Evolutionary conservation across 2,113 vertebrate genomes (phyloP).

Genomic region (Laticauda laticaudata): DNA sequence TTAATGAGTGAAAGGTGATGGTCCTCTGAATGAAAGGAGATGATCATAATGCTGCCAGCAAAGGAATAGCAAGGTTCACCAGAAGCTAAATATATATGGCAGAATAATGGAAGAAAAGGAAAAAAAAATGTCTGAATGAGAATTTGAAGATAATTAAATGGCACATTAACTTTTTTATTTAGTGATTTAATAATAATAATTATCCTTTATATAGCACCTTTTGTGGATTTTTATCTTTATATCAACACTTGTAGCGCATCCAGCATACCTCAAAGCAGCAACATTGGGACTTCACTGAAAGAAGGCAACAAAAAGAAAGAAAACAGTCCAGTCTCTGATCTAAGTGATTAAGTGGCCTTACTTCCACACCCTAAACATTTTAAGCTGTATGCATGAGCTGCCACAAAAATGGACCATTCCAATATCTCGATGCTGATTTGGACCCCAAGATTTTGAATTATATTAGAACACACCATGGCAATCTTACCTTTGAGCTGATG

Average conservation of each 20-base stretch:
- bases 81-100: neutral
- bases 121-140: neutral
- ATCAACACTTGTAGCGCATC: neutral
- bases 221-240: neutral
- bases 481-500: no score
- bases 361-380: no score
- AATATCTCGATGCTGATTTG: no score
- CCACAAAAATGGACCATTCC: no score
- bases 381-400: no score
- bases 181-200: neutral
- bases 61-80: neutral
- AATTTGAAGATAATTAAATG: neutral
- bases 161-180: neutral
- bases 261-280: neutral
- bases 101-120: neutral
- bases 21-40: neutral
- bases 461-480: no score
- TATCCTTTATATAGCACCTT: neutral
- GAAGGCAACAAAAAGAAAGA: neutral
- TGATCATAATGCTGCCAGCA: constrained; percentile 4
- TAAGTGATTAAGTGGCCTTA: no score
- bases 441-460: no score
- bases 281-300: neutral
- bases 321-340: neutral
- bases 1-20: neutral